Percentiles rank a stretch among this genome's conserved stretches.
Conservation (phyloP, 1,140 invertebrate genomes). For the Aradophagus sp. region DNA sequence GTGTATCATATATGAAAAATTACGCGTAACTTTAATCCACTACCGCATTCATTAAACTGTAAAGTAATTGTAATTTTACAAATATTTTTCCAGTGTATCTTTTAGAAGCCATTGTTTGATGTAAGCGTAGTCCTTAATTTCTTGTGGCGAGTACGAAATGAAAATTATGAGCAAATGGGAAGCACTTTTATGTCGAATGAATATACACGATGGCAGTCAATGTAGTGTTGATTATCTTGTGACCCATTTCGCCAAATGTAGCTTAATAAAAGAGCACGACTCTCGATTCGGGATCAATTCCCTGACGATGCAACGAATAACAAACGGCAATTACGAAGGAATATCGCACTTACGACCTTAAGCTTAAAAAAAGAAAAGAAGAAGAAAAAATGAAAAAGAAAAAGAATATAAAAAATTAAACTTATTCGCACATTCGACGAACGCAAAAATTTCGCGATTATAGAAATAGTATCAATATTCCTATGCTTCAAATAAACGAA, state of each 20-base stretch:
- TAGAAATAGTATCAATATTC: no score
- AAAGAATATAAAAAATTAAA: no score
- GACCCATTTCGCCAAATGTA: conserved; percentile 19
- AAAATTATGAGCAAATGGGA: conserved; percentile 3
- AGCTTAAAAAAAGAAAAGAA: no score
- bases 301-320: no score
- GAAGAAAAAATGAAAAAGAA: no score
- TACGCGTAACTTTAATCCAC: not conserved
- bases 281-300: not conserved
- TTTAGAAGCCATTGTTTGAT: conserved; percentile 9
- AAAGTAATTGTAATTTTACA: conserved; percentile 18
- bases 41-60: not conserved
- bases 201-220: conserved; percentile 8
- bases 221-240: conserved; percentile 16
- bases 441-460: no score
- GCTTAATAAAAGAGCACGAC: conserved; percentile 10
- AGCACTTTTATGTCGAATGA: conserved; percentile 3
- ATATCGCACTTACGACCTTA: no score
- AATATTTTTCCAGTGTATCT: conserved; percentile 22
- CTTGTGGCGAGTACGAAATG: conserved; percentile 5
- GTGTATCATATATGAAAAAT: conserved; percentile 4
- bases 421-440: no score
- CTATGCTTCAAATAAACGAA: no score
- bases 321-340: no score
- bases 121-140: conserved; percentile 8